Evolutionary conservation across 2,797 vertebrate genomes (phyloP), one percentile per base, ranked within the genome.

Genomic region (Galago senegalensis): DNA sequence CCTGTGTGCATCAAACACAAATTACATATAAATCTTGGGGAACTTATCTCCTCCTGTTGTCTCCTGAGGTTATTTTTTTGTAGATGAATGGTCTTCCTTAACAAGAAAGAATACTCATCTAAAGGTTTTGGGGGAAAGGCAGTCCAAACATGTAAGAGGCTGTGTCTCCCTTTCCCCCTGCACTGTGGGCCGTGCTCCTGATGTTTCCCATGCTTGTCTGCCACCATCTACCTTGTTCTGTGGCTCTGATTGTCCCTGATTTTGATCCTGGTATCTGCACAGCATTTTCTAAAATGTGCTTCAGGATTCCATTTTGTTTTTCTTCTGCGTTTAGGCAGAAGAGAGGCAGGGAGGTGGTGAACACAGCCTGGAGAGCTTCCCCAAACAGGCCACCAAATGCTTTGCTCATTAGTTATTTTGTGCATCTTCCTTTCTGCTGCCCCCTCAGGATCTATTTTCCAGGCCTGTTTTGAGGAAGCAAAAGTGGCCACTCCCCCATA

Each of bases 21-120:
- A 61, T 17, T 75, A n/a, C 63, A 58, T 86, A 93, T 96, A 97
- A 97, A 90, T 97, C 93, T 97, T 72, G 40, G 67, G 70, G 58
- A 86, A 85, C 58, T 91, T 85, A 91, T 77, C 93, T 67, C 49
- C 56, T 46, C 46, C 63, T 49, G 16, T 67, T 67, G 84, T 76
- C 83, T 96, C 25, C 72, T 80, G 20, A 29, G 27, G 80, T 85
- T 97, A 72, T 94, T 93, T 97, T 97, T 43, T 97, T 92, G 87
- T 91, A 91, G 91, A 93, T 87, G 56, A 85, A 53, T 95, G 77
- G 29, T 87, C 79, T 90, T 91, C 53, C 63, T 94, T 96, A 97
- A 95, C 13, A 17, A 95, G 87, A 92, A 34, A 93, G 81, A 97
- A 90, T 73, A 85, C 27, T 70, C 60, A 91, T 89, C 58, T 94